Base-by-base conservation (phyloP, 2,797 vertebrate genomes). In the Rhadinocentrus ornatus region DNA sequence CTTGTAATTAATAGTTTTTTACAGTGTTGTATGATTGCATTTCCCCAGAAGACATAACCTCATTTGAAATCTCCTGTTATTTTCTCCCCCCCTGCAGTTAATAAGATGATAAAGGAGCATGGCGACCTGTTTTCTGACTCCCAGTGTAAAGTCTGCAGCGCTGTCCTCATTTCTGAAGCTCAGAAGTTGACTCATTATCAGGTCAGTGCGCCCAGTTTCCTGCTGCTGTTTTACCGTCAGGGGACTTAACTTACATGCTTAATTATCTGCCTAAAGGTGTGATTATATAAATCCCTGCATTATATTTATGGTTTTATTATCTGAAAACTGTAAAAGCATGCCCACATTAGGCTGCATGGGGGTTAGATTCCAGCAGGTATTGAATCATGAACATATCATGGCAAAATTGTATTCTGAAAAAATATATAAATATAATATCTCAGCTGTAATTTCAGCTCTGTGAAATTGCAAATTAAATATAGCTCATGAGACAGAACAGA, bases 161-260 rank as follows among this genome's bases (percentile, higher is more conserved):
- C 97, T 58, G 94, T 96, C 88, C 95, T 99, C 54, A 98, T 96
- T 89, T 98, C 97, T 0, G 96, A 98, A 82, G 97, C 97, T 59
- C 97, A 99, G 93, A 96, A 97, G 86, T 94, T 98, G 86, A 96
- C 97, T 62, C 97, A 98, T 88, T 98, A 98, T 86, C 97, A 97
- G 96, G 97, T 98, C 91, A 82, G 77, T 87, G 62, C 83, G 70
- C 63, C 39, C 70, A 37, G 59, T 22, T 48, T 55, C 29, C 68
- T 66, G 62, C 53, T 64, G 50, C 48, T 56, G 37, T 71, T 62
- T 5, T 31, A 24, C 1, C 35, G 59, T 63, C 71, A 31, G 31
- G 72, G 34, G 53, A 78, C 62, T 56, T 24, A 22, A 52, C 27
- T 31, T 32, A 41, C n/a, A 7, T 69, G 56, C 18, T 4, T n/a